Evolutionary conservation across 2,888 invertebrate species (phyloP), one percentile per base, ranked within the genome.

Genomic region (Lepidochrysops patricia): DNA sequence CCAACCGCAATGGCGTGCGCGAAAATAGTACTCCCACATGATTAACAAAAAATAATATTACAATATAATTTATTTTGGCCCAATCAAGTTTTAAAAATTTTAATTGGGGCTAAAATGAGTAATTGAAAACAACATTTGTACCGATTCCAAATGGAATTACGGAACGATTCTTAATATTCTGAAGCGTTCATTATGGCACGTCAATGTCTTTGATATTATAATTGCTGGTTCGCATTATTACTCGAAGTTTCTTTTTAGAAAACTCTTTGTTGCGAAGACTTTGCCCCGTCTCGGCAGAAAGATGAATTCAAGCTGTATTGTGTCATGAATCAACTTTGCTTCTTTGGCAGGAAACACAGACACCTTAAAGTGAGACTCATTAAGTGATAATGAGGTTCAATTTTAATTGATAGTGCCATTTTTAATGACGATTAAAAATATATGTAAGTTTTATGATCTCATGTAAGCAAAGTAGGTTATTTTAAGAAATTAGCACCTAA

Each of bases 211-310:
- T 66, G 64, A 66, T 66, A 69, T 71, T 69, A 62, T 65, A 65
- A 67, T 67, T 72, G 73, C 69, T 69, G 68, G 70, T 68, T 70
- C 72, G 72, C 71, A 70, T 72, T 71, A 73, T 67, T 63, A 67
- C 68, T 67, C 68, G 67, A 69, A 73, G 74, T 71, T 68, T 73
- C 72, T 74, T 77, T 79, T 73, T 75, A 54, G 29, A 29, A 5
- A 54, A 29, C 13, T 7, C 54, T 29, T 54, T 54, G 54, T 54
- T 54, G 15, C 62, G 67, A 66, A 67, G 63, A 68, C 67, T 72
- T 77, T 71, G 72, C 73, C 64, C 66, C 64, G 66, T 64, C 63
- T 60, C 67, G 69, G 60, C 67, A 68, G 64, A 67, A 66, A 69
- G 64, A 64, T 64, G 68, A 67, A 67, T 69, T 68, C 65, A 60